These are phyloP conservation scores for Myanophis thanlyinensis DNA, from an alignment of 2,113 vertebrate species.

Conservation along the genomic window DNA sequence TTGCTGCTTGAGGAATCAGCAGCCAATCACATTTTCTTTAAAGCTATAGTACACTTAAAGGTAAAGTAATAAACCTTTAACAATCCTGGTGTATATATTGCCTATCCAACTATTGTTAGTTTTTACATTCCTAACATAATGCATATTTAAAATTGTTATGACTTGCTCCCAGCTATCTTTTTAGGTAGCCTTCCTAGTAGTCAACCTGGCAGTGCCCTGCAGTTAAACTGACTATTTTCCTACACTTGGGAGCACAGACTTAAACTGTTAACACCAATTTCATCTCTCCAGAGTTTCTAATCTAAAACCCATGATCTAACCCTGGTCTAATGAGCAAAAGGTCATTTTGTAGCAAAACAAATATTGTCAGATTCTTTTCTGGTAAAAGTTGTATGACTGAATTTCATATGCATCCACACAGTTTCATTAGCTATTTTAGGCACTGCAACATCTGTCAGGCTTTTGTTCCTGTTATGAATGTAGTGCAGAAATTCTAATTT, in stretches of 20 bases:
- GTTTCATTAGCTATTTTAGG: not conserved
- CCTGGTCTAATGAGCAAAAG: not conserved
- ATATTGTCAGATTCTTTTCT: conserved; percentile 10
- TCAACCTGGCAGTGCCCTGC: not conserved
- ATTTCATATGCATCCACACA: not conserved
- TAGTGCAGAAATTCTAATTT: not conserved
- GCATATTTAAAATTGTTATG: not conserved
- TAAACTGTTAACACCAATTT: not conserved
- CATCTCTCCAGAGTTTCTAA: not conserved
- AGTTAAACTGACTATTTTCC: not conserved
- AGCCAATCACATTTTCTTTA: too few species aligned
- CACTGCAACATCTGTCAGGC: not conserved
- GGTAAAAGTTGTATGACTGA: not conserved
- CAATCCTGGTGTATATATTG: too few species aligned
- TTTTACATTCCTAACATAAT: too few species aligned
- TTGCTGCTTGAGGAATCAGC: too few species aligned
- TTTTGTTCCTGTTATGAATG: not conserved
- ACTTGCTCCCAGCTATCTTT: not conserved
- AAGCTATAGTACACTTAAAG: too few species aligned
- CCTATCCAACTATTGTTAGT: too few species aligned
- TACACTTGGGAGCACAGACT: not conserved
- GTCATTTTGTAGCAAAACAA: not conserved
- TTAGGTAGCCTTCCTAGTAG: not conserved
- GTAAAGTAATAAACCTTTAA: too few species aligned
- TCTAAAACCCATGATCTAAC: not conserved